Evolutionary conservation across 2,113 vertebrate genomes (phyloP).

Genomic region (Rhodinocichla rosea): DNA sequence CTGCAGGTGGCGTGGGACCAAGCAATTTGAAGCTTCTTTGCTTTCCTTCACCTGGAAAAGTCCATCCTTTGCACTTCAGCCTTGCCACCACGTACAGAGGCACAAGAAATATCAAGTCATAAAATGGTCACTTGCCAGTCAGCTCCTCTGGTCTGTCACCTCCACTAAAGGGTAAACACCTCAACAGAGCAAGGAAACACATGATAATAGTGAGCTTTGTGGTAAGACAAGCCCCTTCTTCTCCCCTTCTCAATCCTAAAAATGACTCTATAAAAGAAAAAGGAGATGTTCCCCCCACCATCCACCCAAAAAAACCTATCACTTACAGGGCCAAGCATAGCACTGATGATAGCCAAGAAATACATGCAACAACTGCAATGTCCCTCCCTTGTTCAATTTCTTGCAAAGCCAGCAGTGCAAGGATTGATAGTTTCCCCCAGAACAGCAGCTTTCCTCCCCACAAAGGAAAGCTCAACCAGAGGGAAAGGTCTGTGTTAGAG

Average conservation of each 20-base stretch:
- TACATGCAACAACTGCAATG: neutral
- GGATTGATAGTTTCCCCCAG: neutral
- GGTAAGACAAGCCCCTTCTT: neutral
- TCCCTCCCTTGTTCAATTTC: neutral
- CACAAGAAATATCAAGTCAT: neutral
- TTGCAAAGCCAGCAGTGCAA: neutral
- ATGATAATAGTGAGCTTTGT: neutral
- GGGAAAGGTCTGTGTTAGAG: neutral
- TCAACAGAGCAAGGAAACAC: neutral
- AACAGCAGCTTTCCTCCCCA: neutral
- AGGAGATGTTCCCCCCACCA: rapidly evolving
- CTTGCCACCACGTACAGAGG: neutral
- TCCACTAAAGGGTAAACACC: neutral
- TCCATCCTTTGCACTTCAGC: neutral
- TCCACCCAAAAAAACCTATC: rapidly evolving
- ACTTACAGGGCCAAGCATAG: neutral
- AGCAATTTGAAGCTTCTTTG: neutral
- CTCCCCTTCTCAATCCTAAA: neutral
- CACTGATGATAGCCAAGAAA: neutral
- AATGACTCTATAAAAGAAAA: neutral
- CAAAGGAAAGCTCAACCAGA: neutral
- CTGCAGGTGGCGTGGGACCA: neutral
- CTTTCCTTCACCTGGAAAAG: neutral
- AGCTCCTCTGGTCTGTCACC: neutral
- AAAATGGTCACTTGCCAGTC: neutral